Conservation (phyloP, 1,140 invertebrate genomes). For the Aphelinus certus region DNA sequence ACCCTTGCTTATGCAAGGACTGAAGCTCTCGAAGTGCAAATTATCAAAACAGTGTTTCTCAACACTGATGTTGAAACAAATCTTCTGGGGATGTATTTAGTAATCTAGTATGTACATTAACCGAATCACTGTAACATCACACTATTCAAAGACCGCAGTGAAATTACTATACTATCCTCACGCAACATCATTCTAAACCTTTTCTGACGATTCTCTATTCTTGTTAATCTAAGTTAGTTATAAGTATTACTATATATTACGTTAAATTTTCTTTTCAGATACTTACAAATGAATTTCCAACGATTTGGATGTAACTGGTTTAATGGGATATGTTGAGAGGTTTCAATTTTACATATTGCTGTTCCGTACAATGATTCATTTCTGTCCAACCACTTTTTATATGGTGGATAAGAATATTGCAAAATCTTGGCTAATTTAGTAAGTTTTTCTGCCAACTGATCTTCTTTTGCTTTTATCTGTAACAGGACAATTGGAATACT, state of each 20-base stretch:
- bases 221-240: slow-evolving; percentile 11
- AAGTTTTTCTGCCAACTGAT: slow-evolving; percentile 54
- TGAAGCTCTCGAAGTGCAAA: slow-evolving; percentile 10
- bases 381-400: slow-evolving; percentile 59
- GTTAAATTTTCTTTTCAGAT: slow-evolving; percentile 20
- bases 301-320: slow-evolving; percentile 58
- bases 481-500: slow-evolving; percentile 18
- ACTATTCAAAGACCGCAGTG: slow-evolving; percentile 5
- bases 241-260: background rate
- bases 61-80: slow-evolving; percentile 9
- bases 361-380: slow-evolving; percentile 50
- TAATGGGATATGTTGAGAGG: slow-evolving; percentile 55
- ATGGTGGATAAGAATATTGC: slow-evolving; percentile 58
- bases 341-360: slow-evolving; percentile 58
- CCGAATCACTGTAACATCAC: slow-evolving; percentile 6
- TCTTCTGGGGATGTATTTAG: slow-evolving; percentile 30
- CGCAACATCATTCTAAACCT: background rate
- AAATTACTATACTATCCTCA: background rate
- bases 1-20: slow-evolving; percentile 24
- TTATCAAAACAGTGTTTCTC: slow-evolving; percentile 18
- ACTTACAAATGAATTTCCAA: slow-evolving; percentile 64
- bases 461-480: slow-evolving; percentile 55
- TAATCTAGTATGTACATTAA: slow-evolving; percentile 11
- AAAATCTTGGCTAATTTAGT: slow-evolving; percentile 60
- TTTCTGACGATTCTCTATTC: background rate